These are phyloP conservation scores for Sipha flava DNA, from an alignment of 1,140 invertebrate species.

Conservation along the genomic window DNA sequence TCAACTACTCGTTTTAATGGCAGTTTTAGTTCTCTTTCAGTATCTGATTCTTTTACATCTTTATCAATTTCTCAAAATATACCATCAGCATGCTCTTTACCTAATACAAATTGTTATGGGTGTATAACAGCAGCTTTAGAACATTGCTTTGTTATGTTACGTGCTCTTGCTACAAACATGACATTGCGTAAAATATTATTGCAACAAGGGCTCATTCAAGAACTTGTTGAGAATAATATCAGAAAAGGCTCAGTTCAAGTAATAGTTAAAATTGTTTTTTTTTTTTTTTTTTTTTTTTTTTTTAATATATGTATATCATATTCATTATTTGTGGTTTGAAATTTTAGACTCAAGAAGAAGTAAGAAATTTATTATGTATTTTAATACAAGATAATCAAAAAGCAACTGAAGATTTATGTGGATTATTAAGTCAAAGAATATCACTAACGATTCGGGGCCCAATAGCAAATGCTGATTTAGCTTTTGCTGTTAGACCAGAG, in stretches of 20 bases:
- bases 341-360: constrained; percentile 67
- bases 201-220: constrained; percentile 77
- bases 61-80: not conserved
- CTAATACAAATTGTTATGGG: constrained; percentile 60
- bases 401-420: constrained; percentile 78
- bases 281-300: too few species aligned
- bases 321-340: not conserved
- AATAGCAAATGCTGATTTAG: constrained; percentile 58
- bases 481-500: constrained; percentile 71
- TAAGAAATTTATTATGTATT: constrained; percentile 75
- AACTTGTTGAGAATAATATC: constrained; percentile 84
- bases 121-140: constrained; percentile 80
- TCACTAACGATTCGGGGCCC: constrained; percentile 62
- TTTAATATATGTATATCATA: not conserved
- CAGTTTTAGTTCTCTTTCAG: constrained; percentile 1
- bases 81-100: constrained; percentile 32
- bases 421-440: constrained; percentile 72
- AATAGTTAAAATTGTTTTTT: constrained; percentile 28
- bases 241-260: constrained; percentile 63
- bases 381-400: constrained; percentile 83
- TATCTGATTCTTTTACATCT: constrained; percentile 3
- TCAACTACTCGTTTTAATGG: constrained; percentile 16
- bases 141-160: constrained; percentile 83
- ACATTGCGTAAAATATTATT: constrained; percentile 70
- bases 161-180: constrained; percentile 79